Evolutionary conservation across 1,140 invertebrate genomes (phyloP).

Genomic region (Oryzaephilus surinamensis): DNA sequence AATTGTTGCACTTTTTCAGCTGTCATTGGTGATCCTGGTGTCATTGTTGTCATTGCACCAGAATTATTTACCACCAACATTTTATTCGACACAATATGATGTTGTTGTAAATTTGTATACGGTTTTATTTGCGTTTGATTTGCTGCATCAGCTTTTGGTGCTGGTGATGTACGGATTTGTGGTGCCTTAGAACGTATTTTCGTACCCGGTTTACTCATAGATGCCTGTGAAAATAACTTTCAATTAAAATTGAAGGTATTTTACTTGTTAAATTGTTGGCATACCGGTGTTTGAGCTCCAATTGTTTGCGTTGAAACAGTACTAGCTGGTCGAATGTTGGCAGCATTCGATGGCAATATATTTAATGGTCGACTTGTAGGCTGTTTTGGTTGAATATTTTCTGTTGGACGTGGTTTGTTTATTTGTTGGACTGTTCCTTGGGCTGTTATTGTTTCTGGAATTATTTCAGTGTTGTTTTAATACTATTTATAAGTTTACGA

Average conservation of each 20-base stretch:
- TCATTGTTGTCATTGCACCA: conserved; percentile 41
- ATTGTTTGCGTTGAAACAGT: conserved; percentile 70
- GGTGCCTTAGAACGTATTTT: conserved; percentile 36
- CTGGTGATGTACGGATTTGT: conserved; percentile 48
- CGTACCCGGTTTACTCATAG: conserved; percentile 40
- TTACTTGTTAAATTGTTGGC: too few relatives aligned
- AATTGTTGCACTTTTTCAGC: conserved; percentile 40
- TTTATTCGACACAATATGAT: conserved; percentile 36
- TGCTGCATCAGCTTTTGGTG: conserved; percentile 58
- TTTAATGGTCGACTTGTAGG: conserved; percentile 44
- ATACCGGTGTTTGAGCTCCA: conserved; percentile 50
- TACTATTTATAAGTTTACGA: conserved; percentile 6
- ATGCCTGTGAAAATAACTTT: conserved; percentile 23
- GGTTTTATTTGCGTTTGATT: conserved; percentile 53
- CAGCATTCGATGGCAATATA: conserved; percentile 54
- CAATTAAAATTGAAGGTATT: too few relatives aligned
- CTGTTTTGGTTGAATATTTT: conserved; percentile 42
- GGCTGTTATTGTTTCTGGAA: conserved; percentile 36
- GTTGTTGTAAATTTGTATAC: conserved; percentile 36
- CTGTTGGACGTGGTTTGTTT: conserved; percentile 41
- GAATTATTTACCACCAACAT: conserved; percentile 45
- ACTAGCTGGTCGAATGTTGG: conserved; percentile 58
- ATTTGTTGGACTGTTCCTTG: conserved; percentile 46
- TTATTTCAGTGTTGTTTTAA: conserved; percentile 1
- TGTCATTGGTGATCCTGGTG: conserved; percentile 36